These are phyloP conservation scores for Siderastrea siderea DNA, from an alignment of 92 coral and sea anemone species.

Conservation along the genomic window DNA sequence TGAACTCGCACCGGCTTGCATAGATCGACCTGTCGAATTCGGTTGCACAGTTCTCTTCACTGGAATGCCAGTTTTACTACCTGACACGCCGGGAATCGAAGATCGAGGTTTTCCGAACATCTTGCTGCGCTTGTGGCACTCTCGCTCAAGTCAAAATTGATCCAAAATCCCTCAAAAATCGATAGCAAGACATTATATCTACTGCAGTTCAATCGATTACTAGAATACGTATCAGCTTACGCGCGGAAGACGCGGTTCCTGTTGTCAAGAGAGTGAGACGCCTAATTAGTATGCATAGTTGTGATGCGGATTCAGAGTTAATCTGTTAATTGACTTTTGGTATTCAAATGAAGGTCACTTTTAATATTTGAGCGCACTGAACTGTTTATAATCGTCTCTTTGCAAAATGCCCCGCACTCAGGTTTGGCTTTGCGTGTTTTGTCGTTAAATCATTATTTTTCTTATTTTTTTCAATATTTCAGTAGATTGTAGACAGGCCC, in stretches of 20 bases:
- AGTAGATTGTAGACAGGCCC: too few species aligned
- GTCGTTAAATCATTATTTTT: too few species aligned
- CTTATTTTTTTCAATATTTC: too few species aligned
- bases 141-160: not conserved
- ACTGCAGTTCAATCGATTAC: not conserved
- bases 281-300: slow-evolving; percentile 32
- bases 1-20: slow-evolving; percentile 13
- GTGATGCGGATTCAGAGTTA: not conserved
- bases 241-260: slow-evolving; percentile 16
- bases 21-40: slow-evolving; percentile 2
- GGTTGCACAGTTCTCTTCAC: slow-evolving; percentile 43
- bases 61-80: slow-evolving; percentile 73
- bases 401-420: too few species aligned
- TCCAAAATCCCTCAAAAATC: not conserved
- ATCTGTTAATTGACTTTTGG: not conserved
- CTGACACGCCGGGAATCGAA: slow-evolving; percentile 73
- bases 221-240: not conserved
- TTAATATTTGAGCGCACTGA: too few species aligned
- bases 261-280: slow-evolving; percentile 39
- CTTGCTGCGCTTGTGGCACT: not conserved
- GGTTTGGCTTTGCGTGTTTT: too few species aligned
- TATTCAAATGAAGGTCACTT: slow-evolving; percentile 12
- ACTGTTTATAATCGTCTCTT: too few species aligned
- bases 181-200: too few species aligned
- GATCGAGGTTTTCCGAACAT: slow-evolving; percentile 79